Evolutionary conservation across 2,888 invertebrate species (phyloP), one percentile per base, ranked within the genome.

Genomic region (Odontocerum albicorne): DNA sequence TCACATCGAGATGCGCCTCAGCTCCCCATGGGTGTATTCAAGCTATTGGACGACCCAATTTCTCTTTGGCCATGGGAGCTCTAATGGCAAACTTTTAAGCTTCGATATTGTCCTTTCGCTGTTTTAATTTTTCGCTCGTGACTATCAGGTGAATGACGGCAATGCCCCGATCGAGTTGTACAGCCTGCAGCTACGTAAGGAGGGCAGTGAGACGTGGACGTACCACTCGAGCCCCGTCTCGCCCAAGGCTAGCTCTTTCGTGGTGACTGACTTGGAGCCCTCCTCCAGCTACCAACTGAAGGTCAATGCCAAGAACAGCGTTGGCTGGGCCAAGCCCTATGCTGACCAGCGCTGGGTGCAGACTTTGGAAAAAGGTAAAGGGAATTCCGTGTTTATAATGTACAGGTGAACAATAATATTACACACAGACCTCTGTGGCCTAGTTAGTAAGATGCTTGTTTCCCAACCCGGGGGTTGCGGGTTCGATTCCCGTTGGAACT

Each of bases 151-250:
- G 0, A 83, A 85, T 55, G 82, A 86, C 57, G 88, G 88, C 58
- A 92, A 92, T 66, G 84, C 85, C 45, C 83, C 84, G 0, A 78
- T 90, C 15, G 73, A 75, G 61, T 68, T 70, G 16, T 87, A 85
- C 65, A 74, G 75, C 51, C 70, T 88, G 10, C 75, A 79, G 65
- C 82, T 79, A 63, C 69, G 74, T 36, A 77, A 78, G 62, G 78
- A 77, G 42, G 77, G 75, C 4, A 70, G 72, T 3, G 75, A 77
- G n/a, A 70, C 71, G 3, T 85, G 83, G 75, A 72, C 74, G 17
- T 86, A 83, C 66, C 80, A 81, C 56, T 71, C 71, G 32, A 76
- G 82, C 51, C 73, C 78, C 43, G 85, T 90, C 16, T 80, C 79
- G 4, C 81, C 82, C 0, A 81, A 79, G 19, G 84, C 84, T 63